Base-by-base conservation (phyloP, 2,797 vertebrate species). In the Sylvilagus floridanus region DNA sequence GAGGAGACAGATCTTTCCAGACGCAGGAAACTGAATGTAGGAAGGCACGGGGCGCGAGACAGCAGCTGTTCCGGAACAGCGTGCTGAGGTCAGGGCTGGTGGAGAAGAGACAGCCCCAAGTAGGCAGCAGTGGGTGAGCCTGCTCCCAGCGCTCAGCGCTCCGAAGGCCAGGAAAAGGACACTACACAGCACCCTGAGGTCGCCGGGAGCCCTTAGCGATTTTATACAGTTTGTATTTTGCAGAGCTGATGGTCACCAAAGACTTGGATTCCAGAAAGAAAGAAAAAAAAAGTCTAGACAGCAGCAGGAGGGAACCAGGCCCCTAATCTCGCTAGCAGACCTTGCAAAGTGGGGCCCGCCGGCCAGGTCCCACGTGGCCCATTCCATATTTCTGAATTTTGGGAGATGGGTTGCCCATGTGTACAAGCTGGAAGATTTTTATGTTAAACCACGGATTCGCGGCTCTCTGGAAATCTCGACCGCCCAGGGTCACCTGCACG, bases 381-480 rank as follows among this genome's bases (percentile, higher is more conserved):
- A 87, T 66, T 72, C 50, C 1, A 4, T 86, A 75, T 54, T 86
- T 93, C 69, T 35, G 12, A 88, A 94, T 63, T 77, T 72, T 1
- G 35, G 62, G 26, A 52, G 42, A 78, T 86, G 52, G 0, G 13
- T 90, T 76, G 28, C 35, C 47, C 88, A 71, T 50, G 76, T 30
- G 30, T 76, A 37, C 76, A 84, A 35, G 21, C 5, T 73, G 63
- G 60, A 89, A 60, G 81, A 87, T 68, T 16, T 57, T 37, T 75
- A 57, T 72, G 47, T 86, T 65, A 79, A 68, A 88, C 78, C 75
- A 35, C 37, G 42, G 35, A 88, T 69, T 86, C 37, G 35, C 75
- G 54, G 28, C 50, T 93, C 28, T 95, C 30, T 84, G 90, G 89
- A 76, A 82, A 92, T 77, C 13, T 52, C 50, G 52, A n/a, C 47